Evolutionary conservation across 2,797 vertebrate species (phyloP).

Genomic region (Vipera latastei): DNA sequence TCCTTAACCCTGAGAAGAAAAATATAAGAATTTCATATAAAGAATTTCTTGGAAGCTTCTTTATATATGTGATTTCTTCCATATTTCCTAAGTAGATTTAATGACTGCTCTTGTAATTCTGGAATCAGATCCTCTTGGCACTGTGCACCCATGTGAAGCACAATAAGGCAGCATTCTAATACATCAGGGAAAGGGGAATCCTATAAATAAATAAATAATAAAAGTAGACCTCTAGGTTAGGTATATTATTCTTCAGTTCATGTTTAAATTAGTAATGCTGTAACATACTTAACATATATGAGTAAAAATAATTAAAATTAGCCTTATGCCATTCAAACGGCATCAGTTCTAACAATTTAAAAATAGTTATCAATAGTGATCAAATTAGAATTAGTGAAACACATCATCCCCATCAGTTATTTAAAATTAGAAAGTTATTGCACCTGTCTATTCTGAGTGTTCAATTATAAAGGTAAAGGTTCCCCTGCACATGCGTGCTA

Average conservation of each 20-base stretch:
- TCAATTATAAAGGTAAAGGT: neutral
- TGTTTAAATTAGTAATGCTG: neutral
- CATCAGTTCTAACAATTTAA: neutral
- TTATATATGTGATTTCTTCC: slow-evolving; percentile 42
- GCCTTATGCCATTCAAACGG: neutral
- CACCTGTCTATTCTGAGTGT: neutral
- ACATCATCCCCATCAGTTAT: neutral
- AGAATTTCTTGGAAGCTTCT: slow-evolving; percentile 56
- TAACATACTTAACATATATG: neutral
- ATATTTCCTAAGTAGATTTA: slow-evolving; percentile 74
- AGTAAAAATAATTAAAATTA: neutral
- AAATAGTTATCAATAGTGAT: neutral
- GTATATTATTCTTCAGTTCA: neutral
- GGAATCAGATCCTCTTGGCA: slow-evolving; percentile 51
- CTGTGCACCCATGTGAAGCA: slow-evolving; percentile 74
- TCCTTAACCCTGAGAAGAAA: slow-evolving; percentile 31
- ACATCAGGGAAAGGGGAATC: slow-evolving; percentile 85
- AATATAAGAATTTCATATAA: slow-evolving; percentile 37
- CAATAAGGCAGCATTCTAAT: slow-evolving; percentile 86
- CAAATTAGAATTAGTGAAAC: neutral
- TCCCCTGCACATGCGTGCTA: too few relatives aligned
- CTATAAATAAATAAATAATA: slow-evolving; percentile 64
- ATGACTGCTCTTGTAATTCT: slow-evolving; percentile 66
- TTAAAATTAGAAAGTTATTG: neutral
- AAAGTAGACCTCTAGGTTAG: too few relatives aligned